Conservation (phyloP, 1,140 invertebrate genomes). For the Pantala flavescens region DNA sequence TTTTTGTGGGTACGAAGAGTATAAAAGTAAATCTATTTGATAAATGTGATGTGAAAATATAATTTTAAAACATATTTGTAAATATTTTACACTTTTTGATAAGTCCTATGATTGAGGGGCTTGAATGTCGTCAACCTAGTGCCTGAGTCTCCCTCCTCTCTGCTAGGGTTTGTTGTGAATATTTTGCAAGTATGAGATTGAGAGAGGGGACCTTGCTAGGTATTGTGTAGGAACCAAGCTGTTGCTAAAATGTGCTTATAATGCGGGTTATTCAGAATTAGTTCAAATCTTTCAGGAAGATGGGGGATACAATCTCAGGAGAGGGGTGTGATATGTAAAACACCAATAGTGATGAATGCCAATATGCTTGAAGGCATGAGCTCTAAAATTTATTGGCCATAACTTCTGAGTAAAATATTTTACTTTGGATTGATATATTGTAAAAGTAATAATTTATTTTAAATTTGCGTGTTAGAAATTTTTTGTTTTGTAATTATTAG, state of each 20-base stretch:
- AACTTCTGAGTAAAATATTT: too few relatives aligned
- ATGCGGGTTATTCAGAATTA: slow-evolving; percentile 2
- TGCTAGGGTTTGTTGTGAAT: not conserved
- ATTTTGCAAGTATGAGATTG: not conserved
- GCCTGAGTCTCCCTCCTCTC: not conserved
- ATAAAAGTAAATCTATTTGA: slow-evolving; percentile 3
- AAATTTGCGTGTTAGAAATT: too few relatives aligned
- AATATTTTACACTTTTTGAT: slow-evolving; percentile 11
- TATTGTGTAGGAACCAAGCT: not conserved
- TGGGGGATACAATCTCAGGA: not conserved
- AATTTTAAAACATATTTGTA: slow-evolving; percentile 6
- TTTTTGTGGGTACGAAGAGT: not conserved
- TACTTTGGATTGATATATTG: too few relatives aligned
- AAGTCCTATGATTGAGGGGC: not conserved
- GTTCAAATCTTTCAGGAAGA: slow-evolving; percentile 2
- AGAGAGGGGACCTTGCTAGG: not conserved
- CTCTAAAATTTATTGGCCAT: not conserved
- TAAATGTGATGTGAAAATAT: not conserved
- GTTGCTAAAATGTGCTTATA: not conserved
- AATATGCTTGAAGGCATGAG: not conserved
- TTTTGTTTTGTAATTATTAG: too few relatives aligned
- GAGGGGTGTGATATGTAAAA: not conserved
- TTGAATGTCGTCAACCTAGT: slow-evolving; percentile 2
- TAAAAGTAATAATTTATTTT: too few relatives aligned
- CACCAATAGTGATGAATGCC: not conserved